Conservation (phyloP, 2,113 vertebrate species). For the Clarias batrachus region DNA sequence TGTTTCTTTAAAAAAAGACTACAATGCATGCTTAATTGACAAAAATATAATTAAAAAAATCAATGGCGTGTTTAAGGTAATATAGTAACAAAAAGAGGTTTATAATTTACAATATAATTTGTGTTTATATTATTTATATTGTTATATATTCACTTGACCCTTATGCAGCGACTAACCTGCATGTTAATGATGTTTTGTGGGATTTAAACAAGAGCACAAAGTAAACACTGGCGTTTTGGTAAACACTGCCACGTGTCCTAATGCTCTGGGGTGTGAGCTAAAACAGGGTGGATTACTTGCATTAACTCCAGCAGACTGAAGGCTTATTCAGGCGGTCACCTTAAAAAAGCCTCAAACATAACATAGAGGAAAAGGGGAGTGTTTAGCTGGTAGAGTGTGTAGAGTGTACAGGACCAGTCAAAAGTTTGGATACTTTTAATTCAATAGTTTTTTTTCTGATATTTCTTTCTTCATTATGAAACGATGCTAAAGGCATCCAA, state of each 20-base stretch:
- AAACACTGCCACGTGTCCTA: slow-evolving; percentile 1
- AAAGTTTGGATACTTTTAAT: too few relatives aligned
- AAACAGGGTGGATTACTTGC: not conserved
- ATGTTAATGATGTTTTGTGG: not conserved
- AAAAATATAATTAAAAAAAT: not conserved
- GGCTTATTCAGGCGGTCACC: not conserved
- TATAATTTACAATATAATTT: not conserved
- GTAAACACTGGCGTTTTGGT: not conserved
- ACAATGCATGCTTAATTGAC: not conserved
- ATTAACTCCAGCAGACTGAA: not conserved
- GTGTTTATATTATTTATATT: too few relatives aligned
- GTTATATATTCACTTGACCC: too few relatives aligned
- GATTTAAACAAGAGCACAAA: not conserved
- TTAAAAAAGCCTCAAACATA: not conserved
- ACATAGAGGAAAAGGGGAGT: not conserved
- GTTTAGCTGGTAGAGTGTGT: not conserved
- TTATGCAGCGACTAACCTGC: not conserved
- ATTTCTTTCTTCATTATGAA: too few relatives aligned
- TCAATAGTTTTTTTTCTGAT: too few relatives aligned
- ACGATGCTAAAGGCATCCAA: too few relatives aligned
- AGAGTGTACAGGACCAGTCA: too few relatives aligned
- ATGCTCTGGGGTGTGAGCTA: not conserved
- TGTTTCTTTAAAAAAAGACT: not conserved
- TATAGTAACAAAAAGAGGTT: not conserved
- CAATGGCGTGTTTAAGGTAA: not conserved